Percentiles rank a stretch among this genome's conserved stretches.
phyloP scores from a whole-genome alignment of 2,113 vertebrate species.

The Anolis sagrei region DNA sequence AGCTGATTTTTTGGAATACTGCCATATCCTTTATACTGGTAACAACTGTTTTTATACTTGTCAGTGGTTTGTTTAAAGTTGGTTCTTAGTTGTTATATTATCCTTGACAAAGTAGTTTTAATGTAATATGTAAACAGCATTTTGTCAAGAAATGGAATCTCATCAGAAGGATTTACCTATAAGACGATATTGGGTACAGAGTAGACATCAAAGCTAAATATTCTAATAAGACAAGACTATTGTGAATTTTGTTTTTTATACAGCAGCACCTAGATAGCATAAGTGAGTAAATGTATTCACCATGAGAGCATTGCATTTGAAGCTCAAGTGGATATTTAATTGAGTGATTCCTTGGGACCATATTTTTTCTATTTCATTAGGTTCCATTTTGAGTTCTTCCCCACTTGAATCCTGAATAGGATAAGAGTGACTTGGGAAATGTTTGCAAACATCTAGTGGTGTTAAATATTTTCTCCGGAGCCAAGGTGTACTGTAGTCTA shows the following conservation, averaged over 20 bases:
- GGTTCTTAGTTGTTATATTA: not conserved
- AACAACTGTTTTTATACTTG: not conserved
- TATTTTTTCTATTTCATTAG: not conserved
- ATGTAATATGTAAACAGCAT: not conserved
- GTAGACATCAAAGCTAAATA: not conserved
- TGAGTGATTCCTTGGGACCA: not conserved
- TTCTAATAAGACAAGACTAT: not conserved
- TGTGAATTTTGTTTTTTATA: not conserved
- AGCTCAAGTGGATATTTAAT: not conserved
- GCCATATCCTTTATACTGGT: no score
- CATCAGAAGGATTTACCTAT: not conserved
- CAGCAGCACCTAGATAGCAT: not conserved
- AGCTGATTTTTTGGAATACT: not conserved
- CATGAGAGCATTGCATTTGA: not conserved
- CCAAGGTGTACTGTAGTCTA: constrained; percentile 1
- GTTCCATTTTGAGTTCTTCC: not conserved
- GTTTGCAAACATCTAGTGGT: not conserved
- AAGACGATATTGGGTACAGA: not conserved
- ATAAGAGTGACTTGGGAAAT: not conserved
- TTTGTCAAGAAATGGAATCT: not conserved
- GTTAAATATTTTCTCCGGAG: not conserved
- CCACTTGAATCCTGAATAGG: not conserved
- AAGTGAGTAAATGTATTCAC: not conserved
- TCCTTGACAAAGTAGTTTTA: not conserved
- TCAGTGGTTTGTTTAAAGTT: not conserved